Percentiles rank a stretch among this genome's conserved stretches.
Conservation (phyloP, 2,888 invertebrate genomes). For the Andrena bucephala region DNA sequence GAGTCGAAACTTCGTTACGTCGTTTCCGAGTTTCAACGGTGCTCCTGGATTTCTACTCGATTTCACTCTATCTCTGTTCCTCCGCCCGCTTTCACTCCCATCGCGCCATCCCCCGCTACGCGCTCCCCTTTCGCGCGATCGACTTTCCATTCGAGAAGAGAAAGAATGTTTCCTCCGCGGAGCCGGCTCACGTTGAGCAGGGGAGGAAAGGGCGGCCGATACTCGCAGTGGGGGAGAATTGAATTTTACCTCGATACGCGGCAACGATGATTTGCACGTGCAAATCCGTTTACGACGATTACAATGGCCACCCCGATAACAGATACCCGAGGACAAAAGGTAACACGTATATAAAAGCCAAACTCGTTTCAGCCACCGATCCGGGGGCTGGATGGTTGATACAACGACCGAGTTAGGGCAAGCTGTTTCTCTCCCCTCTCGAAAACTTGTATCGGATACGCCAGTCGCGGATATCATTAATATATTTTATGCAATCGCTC, state of each 20-base stretch:
- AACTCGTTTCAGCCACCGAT: slow-evolving; percentile 10
- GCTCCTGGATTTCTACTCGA: slow-evolving; percentile 68
- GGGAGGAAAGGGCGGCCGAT: not conserved
- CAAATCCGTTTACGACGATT: slow-evolving; percentile 64
- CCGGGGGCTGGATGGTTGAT: not conserved
- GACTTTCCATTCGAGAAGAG: slow-evolving; percentile 53
- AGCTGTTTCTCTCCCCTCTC: not conserved
- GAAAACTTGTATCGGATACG: slow-evolving; percentile 15
- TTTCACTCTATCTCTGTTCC: slow-evolving; percentile 39
- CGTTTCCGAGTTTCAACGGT: slow-evolving; percentile 66
- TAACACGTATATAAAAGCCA: slow-evolving; percentile 27
- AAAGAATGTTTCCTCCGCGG: slow-evolving; percentile 56
- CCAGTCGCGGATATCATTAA: slow-evolving; percentile 18
- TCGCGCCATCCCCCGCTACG: not conserved
- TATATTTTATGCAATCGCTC: not conserved
- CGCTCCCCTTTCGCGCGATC: slow-evolving; percentile 24
- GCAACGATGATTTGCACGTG: slow-evolving; percentile 68
- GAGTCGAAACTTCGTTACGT: slow-evolving; percentile 72
- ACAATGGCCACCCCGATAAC: slow-evolving; percentile 62
- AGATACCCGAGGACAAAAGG: slow-evolving; percentile 61
- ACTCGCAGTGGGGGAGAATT: slow-evolving; percentile 40
- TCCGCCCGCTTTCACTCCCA: slow-evolving; percentile 17
- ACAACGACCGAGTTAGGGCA: not conserved
- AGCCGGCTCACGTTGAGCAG: slow-evolving; percentile 11
- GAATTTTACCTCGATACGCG: slow-evolving; percentile 63